Percentiles rank a stretch among this genome's conserved stretches.
Evolutionary conservation across 2,113 vertebrate genomes (phyloP).

Genomic region (Ammodytes dubius): DNA sequence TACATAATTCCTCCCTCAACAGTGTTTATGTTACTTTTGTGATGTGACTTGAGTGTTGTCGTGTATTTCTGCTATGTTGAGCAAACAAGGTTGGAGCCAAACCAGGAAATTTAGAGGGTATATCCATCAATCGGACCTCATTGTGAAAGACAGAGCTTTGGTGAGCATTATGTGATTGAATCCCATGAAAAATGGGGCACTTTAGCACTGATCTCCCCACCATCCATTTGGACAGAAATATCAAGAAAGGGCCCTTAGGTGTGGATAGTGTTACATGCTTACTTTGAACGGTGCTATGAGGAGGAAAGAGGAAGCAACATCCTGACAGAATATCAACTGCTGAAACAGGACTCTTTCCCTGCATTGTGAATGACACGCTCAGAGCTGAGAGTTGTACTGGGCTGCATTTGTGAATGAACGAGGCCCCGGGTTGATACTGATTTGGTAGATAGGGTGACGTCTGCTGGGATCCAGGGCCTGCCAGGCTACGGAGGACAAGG

Average conservation of each 20-base stretch:
- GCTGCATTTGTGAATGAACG: slow-evolving; percentile 78
- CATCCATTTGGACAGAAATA: slow-evolving; percentile 70
- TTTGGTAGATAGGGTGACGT: slow-evolving; percentile 82
- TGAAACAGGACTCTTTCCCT: slow-evolving; percentile 71
- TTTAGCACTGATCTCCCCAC: slow-evolving; percentile 59
- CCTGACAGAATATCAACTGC: slow-evolving; percentile 77
- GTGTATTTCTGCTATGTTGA: slow-evolving; percentile 31
- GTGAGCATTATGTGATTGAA: slow-evolving; percentile 38
- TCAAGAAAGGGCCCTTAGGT: slow-evolving; percentile 64
- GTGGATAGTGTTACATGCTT: slow-evolving; percentile 70
- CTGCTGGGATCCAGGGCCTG: slow-evolving; percentile 76
- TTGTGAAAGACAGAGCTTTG: slow-evolving; percentile 35
- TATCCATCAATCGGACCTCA: slow-evolving; percentile 51
- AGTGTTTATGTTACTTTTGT: slow-evolving; percentile 10
- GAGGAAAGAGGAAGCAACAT: slow-evolving; percentile 68
- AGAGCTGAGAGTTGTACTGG: slow-evolving; percentile 47
- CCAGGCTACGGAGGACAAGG: slow-evolving; percentile 65
- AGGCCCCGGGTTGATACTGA: slow-evolving; percentile 77
- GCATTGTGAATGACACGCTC: slow-evolving; percentile 69
- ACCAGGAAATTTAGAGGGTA: slow-evolving; percentile 14
- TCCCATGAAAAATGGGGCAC: slow-evolving; percentile 55
- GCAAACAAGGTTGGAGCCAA: slow-evolving; percentile 41
- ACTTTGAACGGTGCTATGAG: slow-evolving; percentile 66
- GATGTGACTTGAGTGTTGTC: slow-evolving; percentile 28
- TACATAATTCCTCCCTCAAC: not conserved